Conservation (phyloP, 2,888 invertebrate species). For the Drosophila acutilabella region DNA sequence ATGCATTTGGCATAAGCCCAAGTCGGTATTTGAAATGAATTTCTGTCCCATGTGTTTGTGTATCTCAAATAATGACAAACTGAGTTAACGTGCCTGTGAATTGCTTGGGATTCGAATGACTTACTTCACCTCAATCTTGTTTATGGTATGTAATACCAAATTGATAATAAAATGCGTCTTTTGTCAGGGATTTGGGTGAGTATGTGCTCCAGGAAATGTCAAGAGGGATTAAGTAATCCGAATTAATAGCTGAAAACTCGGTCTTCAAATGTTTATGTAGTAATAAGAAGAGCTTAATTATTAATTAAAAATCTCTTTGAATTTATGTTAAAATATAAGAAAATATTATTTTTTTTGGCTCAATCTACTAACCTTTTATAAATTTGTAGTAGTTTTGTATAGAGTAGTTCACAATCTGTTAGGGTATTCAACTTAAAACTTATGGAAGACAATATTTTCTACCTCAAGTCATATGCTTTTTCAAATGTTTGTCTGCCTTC, state of each 20-base stretch:
- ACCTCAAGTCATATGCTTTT: constrained; percentile 33
- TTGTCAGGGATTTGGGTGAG: not conserved
- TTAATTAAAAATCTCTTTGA: too few relatives aligned
- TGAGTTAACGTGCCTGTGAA: not conserved
- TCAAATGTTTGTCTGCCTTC: constrained; percentile 27
- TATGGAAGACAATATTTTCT: not conserved
- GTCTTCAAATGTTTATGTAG: too few relatives aligned
- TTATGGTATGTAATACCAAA: not conserved
- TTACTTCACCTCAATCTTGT: not conserved
- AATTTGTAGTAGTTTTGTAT: too few relatives aligned
- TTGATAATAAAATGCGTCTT: not conserved
- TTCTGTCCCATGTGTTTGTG: not conserved
- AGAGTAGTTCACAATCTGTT: not conserved
- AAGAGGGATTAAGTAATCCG: too few relatives aligned
- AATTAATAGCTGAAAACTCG: too few relatives aligned
- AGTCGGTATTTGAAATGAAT: constrained; percentile 30
- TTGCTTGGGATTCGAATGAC: not conserved
- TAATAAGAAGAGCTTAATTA: too few relatives aligned
- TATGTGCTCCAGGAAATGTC: too few relatives aligned
- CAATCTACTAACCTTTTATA: too few relatives aligned
- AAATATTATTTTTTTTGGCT: too few relatives aligned
- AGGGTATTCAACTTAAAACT: not conserved
- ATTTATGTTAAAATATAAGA: too few relatives aligned
- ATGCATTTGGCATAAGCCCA: constrained; percentile 52
- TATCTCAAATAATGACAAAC: not conserved